phyloP scores from a whole-genome alignment of 2,797 vertebrate species.

The Halcyon chelicuti region DNA sequence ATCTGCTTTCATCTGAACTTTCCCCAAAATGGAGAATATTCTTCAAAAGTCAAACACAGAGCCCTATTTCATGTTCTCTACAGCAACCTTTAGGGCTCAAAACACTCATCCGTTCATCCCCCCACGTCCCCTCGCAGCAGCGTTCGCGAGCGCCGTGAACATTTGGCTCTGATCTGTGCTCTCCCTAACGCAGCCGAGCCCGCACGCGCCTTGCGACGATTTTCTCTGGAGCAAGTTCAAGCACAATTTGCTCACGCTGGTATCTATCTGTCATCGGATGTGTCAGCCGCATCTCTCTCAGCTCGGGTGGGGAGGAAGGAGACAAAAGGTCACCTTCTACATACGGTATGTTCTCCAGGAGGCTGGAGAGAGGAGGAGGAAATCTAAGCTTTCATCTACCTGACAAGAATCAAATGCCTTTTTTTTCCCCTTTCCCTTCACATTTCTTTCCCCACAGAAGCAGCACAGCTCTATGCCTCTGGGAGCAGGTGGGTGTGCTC shows the following conservation, averaged over 20 bases:
- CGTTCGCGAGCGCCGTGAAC: constrained; percentile 4
- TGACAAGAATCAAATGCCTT: accelerated
- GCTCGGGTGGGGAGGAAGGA: background rate
- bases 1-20: background rate
- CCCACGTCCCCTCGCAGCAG: background rate
- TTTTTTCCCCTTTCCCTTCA: background rate
- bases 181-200: background rate
- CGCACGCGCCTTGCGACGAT: background rate
- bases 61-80: background rate
- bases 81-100: constrained; percentile 31
- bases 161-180: background rate
- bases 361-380: background rate
- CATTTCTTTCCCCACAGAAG: background rate
- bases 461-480: background rate
- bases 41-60: background rate
- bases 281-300: constrained; percentile 11
- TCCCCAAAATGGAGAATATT: background rate
- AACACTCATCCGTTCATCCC: background rate
- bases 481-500: background rate
- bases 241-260: constrained; percentile 37
- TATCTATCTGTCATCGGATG: background rate
- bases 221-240: constrained; percentile 48
- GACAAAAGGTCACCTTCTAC: constrained; percentile 41
- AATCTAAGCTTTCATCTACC: background rate
- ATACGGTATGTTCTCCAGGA: background rate